Evolutionary conservation across 2,888 invertebrate genomes (phyloP).

Genomic region (Conchocele bisecta): DNA sequence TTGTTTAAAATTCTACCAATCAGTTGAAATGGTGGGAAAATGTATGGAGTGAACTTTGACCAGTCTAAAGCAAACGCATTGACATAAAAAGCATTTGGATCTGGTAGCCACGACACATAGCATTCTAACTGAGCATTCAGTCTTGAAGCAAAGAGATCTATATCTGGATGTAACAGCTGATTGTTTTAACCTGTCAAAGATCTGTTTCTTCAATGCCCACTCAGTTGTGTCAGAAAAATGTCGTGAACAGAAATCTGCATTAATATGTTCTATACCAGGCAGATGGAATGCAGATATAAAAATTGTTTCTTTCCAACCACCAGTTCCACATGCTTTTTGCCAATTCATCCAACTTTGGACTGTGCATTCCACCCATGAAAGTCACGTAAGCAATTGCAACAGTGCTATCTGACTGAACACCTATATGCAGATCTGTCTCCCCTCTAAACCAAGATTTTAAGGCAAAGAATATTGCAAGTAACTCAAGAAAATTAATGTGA

Average conservation of each 20-base stretch:
- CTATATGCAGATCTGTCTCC: slow-evolving; percentile 2
- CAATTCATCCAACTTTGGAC: slow-evolving; percentile 11
- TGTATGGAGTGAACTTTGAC: slow-evolving; percentile 36
- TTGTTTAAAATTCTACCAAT: slow-evolving; percentile 21
- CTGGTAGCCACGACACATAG: slow-evolving; percentile 36
- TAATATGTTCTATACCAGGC: slow-evolving; percentile 14
- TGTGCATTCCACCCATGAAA: slow-evolving; percentile 22
- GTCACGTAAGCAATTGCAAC: slow-evolving; percentile 43
- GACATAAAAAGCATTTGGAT: slow-evolving; percentile 21
- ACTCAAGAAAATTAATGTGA: slow-evolving; percentile 36
- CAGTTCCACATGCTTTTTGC: slow-evolving; percentile 31
- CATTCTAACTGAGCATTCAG: slow-evolving; percentile 24
- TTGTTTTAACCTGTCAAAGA: slow-evolving; percentile 23
- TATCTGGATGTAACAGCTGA: slow-evolving; percentile 34
- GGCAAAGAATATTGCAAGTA: slow-evolving; percentile 32
- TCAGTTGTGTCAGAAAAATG: slow-evolving; percentile 35
- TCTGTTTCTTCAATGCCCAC: slow-evolving; percentile 31
- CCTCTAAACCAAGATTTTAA: slow-evolving; percentile 11
- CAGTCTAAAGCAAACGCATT: slow-evolving; percentile 44
- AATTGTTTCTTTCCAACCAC: slow-evolving; percentile 27
- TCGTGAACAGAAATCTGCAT: slow-evolving; percentile 37
- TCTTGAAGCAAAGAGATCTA: slow-evolving; percentile 46
- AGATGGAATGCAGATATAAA: slow-evolving; percentile 35
- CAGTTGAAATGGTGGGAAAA: slow-evolving; percentile 41
- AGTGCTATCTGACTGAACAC: slow-evolving; percentile 30